phyloP scores from a whole-genome alignment of 2,888 invertebrate species.

The Drosophila kuntzei region DNA sequence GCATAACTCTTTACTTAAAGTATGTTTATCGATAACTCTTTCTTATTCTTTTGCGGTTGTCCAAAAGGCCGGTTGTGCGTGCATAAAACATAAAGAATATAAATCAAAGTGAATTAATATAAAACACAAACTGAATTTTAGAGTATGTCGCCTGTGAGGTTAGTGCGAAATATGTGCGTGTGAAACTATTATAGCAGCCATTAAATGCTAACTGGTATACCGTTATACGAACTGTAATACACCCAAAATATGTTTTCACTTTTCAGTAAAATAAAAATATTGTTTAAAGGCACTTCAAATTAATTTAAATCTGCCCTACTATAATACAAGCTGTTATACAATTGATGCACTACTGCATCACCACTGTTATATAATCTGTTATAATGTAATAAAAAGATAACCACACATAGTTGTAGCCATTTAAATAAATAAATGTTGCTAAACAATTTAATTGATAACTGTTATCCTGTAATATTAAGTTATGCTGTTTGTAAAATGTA shows the following conservation, averaged over 20 bases:
- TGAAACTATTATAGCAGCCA: constrained; percentile 3
- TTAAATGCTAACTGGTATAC: constrained; percentile 19
- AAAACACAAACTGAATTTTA: no score
- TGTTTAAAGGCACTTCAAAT: neutral
- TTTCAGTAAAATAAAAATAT: neutral
- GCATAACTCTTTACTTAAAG: no score
- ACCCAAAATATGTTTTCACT: neutral
- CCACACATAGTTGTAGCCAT: neutral
- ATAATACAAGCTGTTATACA: constrained; percentile 3
- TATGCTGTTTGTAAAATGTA: neutral
- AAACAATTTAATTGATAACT: neutral
- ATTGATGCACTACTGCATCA: neutral
- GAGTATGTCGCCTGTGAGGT: constrained; percentile 21
- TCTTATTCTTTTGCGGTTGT: no score
- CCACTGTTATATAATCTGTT: neutral
- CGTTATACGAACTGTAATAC: constrained; percentile 4
- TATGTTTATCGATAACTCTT: no score
- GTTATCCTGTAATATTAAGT: no score
- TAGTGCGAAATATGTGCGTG: neutral
- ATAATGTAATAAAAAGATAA: neutral
- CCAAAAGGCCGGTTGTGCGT: no score
- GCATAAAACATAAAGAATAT: no score
- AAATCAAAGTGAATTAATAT: no score
- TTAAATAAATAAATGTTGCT: neutral
- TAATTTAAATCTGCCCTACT: neutral